These are phyloP conservation scores for Geodia barretti DNA, from an alignment of 37 sponge, comb jelly and placozoan genomes.

Conservation along the genomic window DNA sequence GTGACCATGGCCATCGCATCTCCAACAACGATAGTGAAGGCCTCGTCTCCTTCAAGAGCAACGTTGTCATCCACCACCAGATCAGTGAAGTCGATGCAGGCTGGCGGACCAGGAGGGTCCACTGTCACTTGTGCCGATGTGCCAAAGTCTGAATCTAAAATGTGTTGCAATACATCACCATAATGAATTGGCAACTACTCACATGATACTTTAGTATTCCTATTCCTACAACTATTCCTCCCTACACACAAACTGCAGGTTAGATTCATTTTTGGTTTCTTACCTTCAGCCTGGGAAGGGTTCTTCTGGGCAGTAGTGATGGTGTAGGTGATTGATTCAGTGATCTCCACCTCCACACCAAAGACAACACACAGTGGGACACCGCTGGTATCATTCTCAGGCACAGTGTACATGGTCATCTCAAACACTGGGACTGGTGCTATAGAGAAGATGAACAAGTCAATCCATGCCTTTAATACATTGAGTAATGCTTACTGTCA, in stretches of 20 bases:
- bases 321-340: not conserved
- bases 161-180: too few relatives aligned
- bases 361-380: constrained; percentile 1
- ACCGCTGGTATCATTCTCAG: constrained; percentile 9
- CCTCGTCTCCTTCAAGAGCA: constrained; percentile 5
- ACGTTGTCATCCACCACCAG: constrained; percentile 15
- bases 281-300: constrained; percentile 1
- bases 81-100: too few relatives aligned
- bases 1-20: constrained; percentile 5
- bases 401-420: not conserved
- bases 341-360: not conserved
- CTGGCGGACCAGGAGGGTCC: too few relatives aligned
- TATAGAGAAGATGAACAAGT: not conserved
- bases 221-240: too few relatives aligned
- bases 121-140: too few relatives aligned
- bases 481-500: constrained; percentile 1
- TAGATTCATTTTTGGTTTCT: too few relatives aligned
- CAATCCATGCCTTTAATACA: not conserved
- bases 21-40: constrained; percentile 1
- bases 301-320: not conserved
- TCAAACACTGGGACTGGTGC: not conserved
- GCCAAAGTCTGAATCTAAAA: too few relatives aligned
- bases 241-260: too few relatives aligned
- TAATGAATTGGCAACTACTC: too few relatives aligned
- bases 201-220: too few relatives aligned